A percentile compares a stretch with the other conserved stretches of the same genome.
Evolutionary conservation across 2,888 invertebrate genomes (phyloP).

Genomic region (Oligia fasciuncula): DNA sequence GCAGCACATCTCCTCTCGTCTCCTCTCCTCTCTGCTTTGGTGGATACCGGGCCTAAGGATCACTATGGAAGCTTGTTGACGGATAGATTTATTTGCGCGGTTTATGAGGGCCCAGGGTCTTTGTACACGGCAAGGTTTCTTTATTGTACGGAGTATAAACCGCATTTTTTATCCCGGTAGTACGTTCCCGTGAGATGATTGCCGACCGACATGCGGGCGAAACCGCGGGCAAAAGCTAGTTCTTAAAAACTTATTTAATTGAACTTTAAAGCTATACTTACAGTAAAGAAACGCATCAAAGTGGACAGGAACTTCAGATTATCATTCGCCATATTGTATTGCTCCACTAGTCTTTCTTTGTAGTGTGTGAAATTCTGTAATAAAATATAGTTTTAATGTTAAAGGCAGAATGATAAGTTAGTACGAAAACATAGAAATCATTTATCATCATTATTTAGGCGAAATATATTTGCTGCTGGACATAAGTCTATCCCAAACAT

Average conservation of each 20-base stretch:
- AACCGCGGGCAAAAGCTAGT: background rate
- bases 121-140: no score
- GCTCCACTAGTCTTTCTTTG: constrained; percentile 91
- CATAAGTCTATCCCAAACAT: background rate
- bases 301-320: constrained; percentile 94
- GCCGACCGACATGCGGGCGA: background rate
- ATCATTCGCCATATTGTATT: constrained; percentile 93
- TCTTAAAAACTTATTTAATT: background rate
- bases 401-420: background rate
- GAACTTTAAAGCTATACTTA: constrained; percentile 68
- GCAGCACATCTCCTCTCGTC: no score
- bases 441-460: background rate
- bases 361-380: constrained; percentile 91
- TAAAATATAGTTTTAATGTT: constrained; percentile 66
- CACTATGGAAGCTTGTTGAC: background rate
- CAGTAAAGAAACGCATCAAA: constrained; percentile 92
- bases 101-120: no score
- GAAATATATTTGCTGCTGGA: background rate
- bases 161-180: background rate
- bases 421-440: constrained; percentile 53
- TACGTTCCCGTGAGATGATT: background rate
- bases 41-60: no score
- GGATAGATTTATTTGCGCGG: background rate
- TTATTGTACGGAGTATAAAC: no score
- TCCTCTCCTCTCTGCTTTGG: no score